phyloP scores from a whole-genome alignment of 53 echinoderm and acorn worm genomes.

The Henricia sp. region DNA sequence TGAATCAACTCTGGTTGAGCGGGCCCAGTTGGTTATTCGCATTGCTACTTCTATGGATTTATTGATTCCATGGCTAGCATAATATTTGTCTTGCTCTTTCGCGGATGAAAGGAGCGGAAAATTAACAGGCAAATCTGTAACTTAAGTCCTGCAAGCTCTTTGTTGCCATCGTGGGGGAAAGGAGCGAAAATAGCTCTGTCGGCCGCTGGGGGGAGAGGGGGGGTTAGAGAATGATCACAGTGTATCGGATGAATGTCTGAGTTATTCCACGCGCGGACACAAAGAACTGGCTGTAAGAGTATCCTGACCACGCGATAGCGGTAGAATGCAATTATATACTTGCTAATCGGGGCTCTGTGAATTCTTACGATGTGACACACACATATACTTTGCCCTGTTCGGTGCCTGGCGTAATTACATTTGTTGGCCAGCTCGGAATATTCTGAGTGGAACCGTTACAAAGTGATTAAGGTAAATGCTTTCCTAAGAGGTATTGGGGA shows the following conservation, averaged over 20 bases:
- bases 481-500: neutral
- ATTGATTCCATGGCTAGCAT: conserved; percentile 61
- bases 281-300: conserved; percentile 57
- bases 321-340: conserved; percentile 69
- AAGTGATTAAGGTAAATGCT: neutral
- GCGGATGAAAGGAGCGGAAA: conserved; percentile 59
- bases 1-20: conserved; percentile 7
- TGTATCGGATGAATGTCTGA: conserved; percentile 48
- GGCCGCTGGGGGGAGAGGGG: conserved; percentile 11
- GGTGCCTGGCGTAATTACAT: conserved; percentile 57
- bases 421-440: neutral
- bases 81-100: conserved; percentile 69
- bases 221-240: conserved; percentile 8
- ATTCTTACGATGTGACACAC: conserved; percentile 58
- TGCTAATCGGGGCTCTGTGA: conserved; percentile 66
- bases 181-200: conserved; percentile 12
- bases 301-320: conserved; percentile 55
- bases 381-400: conserved; percentile 36
- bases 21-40: conserved; percentile 38
- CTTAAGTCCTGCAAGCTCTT: conserved; percentile 53
- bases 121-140: conserved; percentile 71
- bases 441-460: neutral
- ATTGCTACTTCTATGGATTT: conserved; percentile 69
- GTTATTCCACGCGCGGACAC: conserved; percentile 53
- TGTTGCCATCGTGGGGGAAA: conserved; percentile 13